These are phyloP conservation scores for Tautogolabrus adspersus DNA, from an alignment of 2,113 vertebrate genomes.

Conservation along the genomic window DNA sequence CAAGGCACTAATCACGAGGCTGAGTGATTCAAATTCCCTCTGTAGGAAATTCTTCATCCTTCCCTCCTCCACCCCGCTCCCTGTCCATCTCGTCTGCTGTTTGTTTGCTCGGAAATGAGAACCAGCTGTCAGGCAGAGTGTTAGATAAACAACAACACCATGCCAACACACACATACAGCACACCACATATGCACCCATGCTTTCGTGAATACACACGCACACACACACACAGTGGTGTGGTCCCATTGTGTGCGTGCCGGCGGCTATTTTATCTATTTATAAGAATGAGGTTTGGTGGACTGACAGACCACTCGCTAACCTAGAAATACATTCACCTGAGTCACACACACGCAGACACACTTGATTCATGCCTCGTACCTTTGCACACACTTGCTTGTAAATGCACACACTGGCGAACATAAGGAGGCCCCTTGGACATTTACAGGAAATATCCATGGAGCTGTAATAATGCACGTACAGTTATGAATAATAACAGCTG, in stretches of 20 bases:
- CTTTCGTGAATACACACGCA: slow-evolving; percentile 12
- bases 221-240: not conserved
- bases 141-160: slow-evolving; percentile 76
- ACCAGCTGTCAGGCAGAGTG: slow-evolving; percentile 69
- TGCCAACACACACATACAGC: slow-evolving; percentile 63
- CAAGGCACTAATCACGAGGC: slow-evolving; percentile 7
- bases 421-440: slow-evolving; percentile 46
- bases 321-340: slow-evolving; percentile 76
- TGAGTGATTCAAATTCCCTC: slow-evolving; percentile 2
- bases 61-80: slow-evolving; percentile 12
- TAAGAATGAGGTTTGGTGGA: slow-evolving; percentile 75
- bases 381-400: not conserved
- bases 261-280: slow-evolving; percentile 73
- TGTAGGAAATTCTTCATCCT: not conserved
- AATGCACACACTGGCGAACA: slow-evolving; percentile 17
- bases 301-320: slow-evolving; percentile 67
- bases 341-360: slow-evolving; percentile 30
- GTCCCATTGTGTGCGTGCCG: slow-evolving; percentile 60
- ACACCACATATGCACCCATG: slow-evolving; percentile 26
- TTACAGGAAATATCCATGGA: slow-evolving; percentile 41
- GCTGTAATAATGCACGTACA: slow-evolving; percentile 27
- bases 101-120: slow-evolving; percentile 71
- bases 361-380: slow-evolving; percentile 10
- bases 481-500: slow-evolving; percentile 29
- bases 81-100: slow-evolving; percentile 60